Percentiles rank a stretch among this genome's conserved stretches.
phyloP scores from a whole-genome alignment of 2,113 vertebrate genomes.

The Cathartes aura region DNA sequence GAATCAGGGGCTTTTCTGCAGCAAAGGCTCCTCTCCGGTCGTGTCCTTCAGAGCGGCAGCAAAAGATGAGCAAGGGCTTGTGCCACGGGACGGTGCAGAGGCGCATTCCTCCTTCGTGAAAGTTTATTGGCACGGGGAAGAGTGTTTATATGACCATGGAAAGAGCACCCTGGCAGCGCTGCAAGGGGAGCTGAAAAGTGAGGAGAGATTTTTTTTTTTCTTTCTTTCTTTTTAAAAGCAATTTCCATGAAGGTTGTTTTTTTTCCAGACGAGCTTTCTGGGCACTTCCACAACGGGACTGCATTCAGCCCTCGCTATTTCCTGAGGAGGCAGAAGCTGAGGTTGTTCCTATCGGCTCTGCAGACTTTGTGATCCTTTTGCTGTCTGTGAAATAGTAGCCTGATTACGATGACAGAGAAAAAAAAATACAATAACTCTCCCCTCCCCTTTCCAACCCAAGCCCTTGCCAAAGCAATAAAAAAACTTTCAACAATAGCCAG shows the following conservation, averaged over 20 bases:
- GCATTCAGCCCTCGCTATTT: not conserved
- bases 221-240: not conserved
- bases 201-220: not conserved
- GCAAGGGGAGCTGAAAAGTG: not conserved
- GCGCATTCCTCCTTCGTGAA: not conserved
- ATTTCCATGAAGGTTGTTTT: not conserved
- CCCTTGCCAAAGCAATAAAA: slow-evolving; percentile 46
- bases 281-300: not conserved
- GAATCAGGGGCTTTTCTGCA: not conserved
- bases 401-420: not conserved
- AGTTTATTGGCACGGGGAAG: not conserved
- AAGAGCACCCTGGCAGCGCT: not conserved
- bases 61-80: not conserved
- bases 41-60: accelerated
- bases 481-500: slow-evolving; percentile 48
- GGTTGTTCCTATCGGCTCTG: not conserved
- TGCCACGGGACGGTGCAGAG: not conserved
- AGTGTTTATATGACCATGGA: not conserved
- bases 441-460: not conserved
- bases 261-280: not conserved
- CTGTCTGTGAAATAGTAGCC: not conserved
- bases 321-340: not conserved
- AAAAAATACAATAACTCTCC: not conserved
- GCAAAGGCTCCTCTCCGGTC: not conserved
- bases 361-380: not conserved